Percentiles rank a stretch among this genome's conserved stretches.
Conservation (phyloP, 2,113 vertebrate species). For the Melanerpes formicivorus region DNA sequence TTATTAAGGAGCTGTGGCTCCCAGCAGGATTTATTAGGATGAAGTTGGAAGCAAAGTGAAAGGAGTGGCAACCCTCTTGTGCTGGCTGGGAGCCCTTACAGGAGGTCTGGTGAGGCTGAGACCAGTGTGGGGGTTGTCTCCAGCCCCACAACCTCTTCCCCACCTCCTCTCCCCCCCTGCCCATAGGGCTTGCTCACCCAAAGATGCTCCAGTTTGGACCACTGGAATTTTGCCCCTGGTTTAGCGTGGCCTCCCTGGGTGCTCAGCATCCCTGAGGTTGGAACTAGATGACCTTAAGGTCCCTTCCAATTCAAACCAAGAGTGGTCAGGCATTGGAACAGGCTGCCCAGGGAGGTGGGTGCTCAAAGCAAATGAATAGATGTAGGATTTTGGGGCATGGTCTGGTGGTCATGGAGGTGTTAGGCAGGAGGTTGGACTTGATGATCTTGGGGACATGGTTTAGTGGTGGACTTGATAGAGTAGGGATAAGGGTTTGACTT, state of each 20-base stretch:
- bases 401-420: too few relatives aligned
- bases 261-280: too few relatives aligned
- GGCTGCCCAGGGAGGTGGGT: too few relatives aligned
- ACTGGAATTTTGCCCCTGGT: background rate
- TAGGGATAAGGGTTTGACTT: too few relatives aligned
- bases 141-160: background rate
- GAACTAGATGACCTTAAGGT: too few relatives aligned
- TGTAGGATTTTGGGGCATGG: too few relatives aligned
- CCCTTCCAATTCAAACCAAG: too few relatives aligned
- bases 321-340: too few relatives aligned
- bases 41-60: background rate
- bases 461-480: too few relatives aligned
- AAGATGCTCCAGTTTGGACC: background rate
- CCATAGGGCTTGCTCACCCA: accelerated
- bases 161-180: accelerated
- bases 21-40: background rate
- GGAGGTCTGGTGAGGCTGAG: background rate
- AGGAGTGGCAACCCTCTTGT: background rate
- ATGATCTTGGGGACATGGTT: too few relatives aligned
- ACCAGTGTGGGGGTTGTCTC: background rate
- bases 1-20: background rate
- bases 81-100: background rate
- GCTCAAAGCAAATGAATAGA: too few relatives aligned
- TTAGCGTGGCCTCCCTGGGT: accelerated
- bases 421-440: too few relatives aligned